phyloP scores from a whole-genome alignment of 2,113 vertebrate genomes.

The Chrysochloris asiatica region DNA sequence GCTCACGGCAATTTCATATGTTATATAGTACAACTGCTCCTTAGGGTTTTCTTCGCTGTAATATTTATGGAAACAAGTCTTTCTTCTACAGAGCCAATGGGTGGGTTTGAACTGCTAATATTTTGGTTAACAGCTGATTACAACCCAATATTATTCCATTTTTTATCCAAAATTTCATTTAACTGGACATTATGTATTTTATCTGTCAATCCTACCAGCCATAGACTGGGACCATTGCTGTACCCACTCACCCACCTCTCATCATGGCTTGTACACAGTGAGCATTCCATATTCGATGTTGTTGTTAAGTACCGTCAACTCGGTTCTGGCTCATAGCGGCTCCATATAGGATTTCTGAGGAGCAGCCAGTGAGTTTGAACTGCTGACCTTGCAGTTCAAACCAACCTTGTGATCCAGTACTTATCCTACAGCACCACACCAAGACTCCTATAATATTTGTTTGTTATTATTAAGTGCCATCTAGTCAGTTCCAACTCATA shows the following conservation, averaged over 20 bases:
- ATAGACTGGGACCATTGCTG: neutral
- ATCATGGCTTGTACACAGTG: neutral
- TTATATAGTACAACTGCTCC: neutral
- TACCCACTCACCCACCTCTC: neutral
- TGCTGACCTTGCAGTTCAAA: no score
- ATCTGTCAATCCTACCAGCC: neutral
- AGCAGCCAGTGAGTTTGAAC: no score
- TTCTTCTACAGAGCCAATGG: neutral
- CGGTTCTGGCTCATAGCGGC: no score
- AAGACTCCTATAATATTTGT: no score
- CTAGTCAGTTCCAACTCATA: no score
- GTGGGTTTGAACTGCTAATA: no score
- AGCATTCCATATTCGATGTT: no score
- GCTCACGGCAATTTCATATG: neutral
- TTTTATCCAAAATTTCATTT: constrained; percentile 23
- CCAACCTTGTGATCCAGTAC: no score
- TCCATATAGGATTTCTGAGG: no score
- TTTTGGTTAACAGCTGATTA: neutral
- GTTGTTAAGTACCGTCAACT: no score
- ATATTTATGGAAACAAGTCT: neutral
- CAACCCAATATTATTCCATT: neutral
- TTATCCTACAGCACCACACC: no score
- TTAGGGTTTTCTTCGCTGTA: neutral
- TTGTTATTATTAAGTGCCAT: no score
- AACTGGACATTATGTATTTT: neutral